Evolutionary conservation across 2,888 invertebrate species (phyloP), one percentile per base, ranked within the genome.

Genomic region (Scaptomyza polygonia): DNA sequence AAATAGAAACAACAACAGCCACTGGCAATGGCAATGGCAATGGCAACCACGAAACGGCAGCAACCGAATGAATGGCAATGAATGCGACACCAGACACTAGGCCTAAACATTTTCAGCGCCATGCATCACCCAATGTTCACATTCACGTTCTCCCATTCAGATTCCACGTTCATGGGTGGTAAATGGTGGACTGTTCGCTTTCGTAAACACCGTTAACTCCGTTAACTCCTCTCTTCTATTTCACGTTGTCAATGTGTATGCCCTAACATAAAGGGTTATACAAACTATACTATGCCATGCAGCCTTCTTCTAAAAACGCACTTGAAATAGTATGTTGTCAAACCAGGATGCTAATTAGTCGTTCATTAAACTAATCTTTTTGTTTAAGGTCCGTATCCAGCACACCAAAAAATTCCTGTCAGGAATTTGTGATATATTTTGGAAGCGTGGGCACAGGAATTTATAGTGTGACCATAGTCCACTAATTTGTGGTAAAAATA

Each of bases 11-110:
- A 42, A 12, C 42, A 42, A 7, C 18, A 6, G 12, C 27, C 2
- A 5, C 42, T 6, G 51, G 57, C 68, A 58, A 53, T 64, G 72
- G 62, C 51, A 55, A 67, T 58, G 55, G 49, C 75, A 63, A 64
- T 65, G 65, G 49, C 32, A 59, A 58, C 86, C 75, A 81, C 83
- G 74, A 83, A 86, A 67, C 77, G 77, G 67, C 82, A 82, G 72
- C 68, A 75, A 53, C 84, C 84, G 84, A 77, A 80, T 83, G 86
- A 82, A 84, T 81, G 72, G 86, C 75, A 84, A 84, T 86, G 82
- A 83, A 86, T 84, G 82, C 85, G 72, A 84, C 82, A 82, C 82
- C 77, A 86, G 84, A 80, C 77, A 66, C 79, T 71, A 74, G 74
- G 77, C 81, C 72, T 70, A 66, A 74, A 67, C 67, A 77, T 83